Conservation (phyloP, 2,113 vertebrate species). For the Phalacrocorax aristotelis region DNA sequence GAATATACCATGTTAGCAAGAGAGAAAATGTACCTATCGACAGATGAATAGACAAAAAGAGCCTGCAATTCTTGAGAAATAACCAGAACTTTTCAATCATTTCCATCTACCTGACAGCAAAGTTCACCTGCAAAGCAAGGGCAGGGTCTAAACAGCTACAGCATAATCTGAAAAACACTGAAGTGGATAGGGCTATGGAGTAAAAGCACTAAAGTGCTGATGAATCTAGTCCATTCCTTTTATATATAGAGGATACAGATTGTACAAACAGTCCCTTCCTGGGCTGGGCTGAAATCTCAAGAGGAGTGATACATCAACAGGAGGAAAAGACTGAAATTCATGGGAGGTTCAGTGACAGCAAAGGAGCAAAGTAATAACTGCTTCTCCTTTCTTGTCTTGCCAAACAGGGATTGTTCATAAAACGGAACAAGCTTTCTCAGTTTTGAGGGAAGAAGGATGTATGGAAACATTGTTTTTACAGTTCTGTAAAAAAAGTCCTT, state of each 20-base stretch:
- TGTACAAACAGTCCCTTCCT: neutral
- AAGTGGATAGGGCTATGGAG: neutral
- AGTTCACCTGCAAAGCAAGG: conserved; percentile 20
- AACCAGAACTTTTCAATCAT: conserved; percentile 18
- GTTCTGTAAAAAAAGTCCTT: neutral
- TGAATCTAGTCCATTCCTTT: conserved; percentile 14
- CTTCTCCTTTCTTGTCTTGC: neutral
- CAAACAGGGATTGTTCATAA: neutral
- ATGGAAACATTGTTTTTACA: neutral
- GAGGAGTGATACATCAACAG: neutral
- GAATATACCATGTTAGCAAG: conserved; percentile 29
- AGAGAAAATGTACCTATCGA: conserved; percentile 4
- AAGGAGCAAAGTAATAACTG: neutral
- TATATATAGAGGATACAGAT: neutral
- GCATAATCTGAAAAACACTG: conserved; percentile 42
- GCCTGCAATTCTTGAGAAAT: neutral
- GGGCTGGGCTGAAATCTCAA: neutral
- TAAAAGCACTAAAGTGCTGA: conserved; percentile 1
- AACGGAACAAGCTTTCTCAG: neutral
- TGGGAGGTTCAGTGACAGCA: neutral
- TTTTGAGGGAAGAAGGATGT: neutral
- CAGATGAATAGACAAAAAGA: conserved; percentile 33
- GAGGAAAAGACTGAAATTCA: neutral
- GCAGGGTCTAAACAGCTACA: conserved; percentile 23
- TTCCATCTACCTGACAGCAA: conserved; percentile 18